Conservation (phyloP, 2,113 vertebrate species). For the Nipponia nippon region DNA sequence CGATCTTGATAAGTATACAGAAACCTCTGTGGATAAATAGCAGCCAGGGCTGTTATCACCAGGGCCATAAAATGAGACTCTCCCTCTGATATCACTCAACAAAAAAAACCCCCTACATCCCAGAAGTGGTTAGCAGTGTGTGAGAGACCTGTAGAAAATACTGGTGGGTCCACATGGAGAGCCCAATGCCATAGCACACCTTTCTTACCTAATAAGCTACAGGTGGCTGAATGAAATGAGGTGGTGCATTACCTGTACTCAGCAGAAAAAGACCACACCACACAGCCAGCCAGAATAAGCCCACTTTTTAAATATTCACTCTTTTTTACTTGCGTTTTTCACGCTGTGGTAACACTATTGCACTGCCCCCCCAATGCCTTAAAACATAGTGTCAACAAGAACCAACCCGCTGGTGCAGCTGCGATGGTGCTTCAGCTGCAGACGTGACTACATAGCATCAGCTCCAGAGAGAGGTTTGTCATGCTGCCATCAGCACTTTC, state of each 20-base stretch:
- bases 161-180: not conserved
- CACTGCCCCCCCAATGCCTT: not conserved
- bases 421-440: not conserved
- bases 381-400: not conserved
- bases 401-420: not conserved
- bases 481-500: conserved; percentile 62
- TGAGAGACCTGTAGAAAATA: not conserved
- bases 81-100: not conserved
- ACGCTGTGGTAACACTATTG: not conserved
- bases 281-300: not conserved
- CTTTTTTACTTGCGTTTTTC: not conserved
- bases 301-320: not conserved
- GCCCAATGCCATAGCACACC: not conserved
- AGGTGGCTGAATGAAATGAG: not conserved
- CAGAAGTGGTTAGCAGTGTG: not conserved
- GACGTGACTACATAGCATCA: not conserved
- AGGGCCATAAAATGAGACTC: not conserved
- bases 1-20: not conserved
- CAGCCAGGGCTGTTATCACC: not conserved
- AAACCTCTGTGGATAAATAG: not conserved
- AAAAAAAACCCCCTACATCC: not conserved
- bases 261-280: not conserved
- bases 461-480: conserved; percentile 19
- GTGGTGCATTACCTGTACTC: not conserved
- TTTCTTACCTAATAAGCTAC: not conserved